A percentile compares a stretch with the other conserved stretches of the same genome.
phyloP scores from a whole-genome alignment of 1,140 invertebrate species.

The Drosophila arawakana region DNA sequence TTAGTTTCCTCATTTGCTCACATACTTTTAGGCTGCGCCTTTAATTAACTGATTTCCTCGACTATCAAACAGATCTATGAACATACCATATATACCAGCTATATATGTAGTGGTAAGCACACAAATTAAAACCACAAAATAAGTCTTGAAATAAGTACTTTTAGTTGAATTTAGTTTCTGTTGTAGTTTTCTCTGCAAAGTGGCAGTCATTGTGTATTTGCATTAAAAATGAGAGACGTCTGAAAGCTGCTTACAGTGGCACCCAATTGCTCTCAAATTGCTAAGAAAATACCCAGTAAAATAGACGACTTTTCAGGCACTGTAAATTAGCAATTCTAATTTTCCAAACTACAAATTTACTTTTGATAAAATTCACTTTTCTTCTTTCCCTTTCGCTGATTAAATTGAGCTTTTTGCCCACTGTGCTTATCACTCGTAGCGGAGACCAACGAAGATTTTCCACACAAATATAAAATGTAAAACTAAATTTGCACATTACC shows the following conservation, averaged over 20 bases:
- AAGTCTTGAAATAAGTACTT: constrained; percentile 60
- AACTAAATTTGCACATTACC: constrained; percentile 80
- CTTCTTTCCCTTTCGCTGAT: not conserved
- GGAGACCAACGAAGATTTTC: constrained; percentile 41
- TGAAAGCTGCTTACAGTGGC: constrained; percentile 75
- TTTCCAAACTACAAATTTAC: too few relatives aligned
- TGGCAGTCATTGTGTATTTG: constrained; percentile 66
- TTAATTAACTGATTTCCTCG: constrained; percentile 59
- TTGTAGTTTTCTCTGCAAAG: constrained; percentile 59
- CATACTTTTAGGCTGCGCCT: constrained; percentile 63
- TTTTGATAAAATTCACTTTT: not conserved
- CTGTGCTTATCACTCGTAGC: constrained; percentile 14
- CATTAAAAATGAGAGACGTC: constrained; percentile 78
- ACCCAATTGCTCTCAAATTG: constrained; percentile 28
- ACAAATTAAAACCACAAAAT: constrained; percentile 75
- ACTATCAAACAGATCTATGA: constrained; percentile 1
- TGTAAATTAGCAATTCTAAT: not conserved
- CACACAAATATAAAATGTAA: constrained; percentile 79
- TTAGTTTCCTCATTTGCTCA: constrained; percentile 47
- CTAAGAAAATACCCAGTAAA: constrained; percentile 1
- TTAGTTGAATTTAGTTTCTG: constrained; percentile 55
- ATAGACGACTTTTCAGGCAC: not conserved
- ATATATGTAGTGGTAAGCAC: constrained; percentile 20
- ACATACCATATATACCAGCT: not conserved
- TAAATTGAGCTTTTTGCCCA: constrained; percentile 1